These are phyloP conservation scores for Catamblyrhynchus diadema DNA, from an alignment of 2,797 vertebrate genomes.

Conservation along the genomic window DNA sequence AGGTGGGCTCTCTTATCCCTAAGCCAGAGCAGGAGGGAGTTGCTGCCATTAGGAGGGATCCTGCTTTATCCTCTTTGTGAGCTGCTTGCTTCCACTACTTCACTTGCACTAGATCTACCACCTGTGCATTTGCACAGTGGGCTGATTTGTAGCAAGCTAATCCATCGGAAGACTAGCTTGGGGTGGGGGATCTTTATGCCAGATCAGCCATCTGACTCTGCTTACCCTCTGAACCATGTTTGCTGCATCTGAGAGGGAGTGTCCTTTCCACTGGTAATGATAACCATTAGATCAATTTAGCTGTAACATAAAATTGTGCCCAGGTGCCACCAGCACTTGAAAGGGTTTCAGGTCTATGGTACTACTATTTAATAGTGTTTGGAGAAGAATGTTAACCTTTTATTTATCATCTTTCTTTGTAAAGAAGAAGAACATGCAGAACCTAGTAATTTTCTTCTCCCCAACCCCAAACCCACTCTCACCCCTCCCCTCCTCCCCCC, in stretches of 20 bases:
- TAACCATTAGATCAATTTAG: neutral
- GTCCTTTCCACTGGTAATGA: neutral
- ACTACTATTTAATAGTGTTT: neutral
- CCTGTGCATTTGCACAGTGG: neutral
- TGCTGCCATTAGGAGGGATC: neutral
- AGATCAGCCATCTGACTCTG: neutral
- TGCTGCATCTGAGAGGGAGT: neutral
- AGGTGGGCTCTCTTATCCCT: neutral
- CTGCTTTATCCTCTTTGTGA: neutral
- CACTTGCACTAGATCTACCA: neutral
- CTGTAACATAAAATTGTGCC: neutral
- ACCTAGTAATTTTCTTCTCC: neutral
- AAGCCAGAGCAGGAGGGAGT: neutral
- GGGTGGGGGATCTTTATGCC: neutral
- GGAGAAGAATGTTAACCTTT: neutral
- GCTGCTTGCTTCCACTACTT: neutral
- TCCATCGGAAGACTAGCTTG: neutral
- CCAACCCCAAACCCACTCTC: neutral
- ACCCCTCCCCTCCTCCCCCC: fast-evolving
- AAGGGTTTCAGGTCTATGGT: neutral
- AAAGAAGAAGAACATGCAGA: neutral
- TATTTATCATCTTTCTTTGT: neutral
- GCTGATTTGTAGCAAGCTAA: neutral
- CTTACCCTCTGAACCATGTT: neutral
- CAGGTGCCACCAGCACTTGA: neutral